phyloP scores from a whole-genome alignment of 2,888 invertebrate species.

The Chaetogeoica ovagalla region DNA sequence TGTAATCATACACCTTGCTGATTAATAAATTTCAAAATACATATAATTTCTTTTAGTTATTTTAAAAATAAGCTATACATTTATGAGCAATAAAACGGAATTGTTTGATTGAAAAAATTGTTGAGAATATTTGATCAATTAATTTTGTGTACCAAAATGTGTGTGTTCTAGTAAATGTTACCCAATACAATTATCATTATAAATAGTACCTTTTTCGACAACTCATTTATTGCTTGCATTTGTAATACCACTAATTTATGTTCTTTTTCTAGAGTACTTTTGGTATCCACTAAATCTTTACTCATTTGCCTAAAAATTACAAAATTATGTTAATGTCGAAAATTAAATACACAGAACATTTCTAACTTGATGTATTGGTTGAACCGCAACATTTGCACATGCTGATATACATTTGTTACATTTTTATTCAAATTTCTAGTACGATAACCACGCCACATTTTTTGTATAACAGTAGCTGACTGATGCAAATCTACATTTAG shows the following conservation, averaged over 20 bases:
- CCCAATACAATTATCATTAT: no score
- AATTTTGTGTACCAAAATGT: no score
- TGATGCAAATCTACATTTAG: constrained; percentile 55
- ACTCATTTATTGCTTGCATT: constrained; percentile 86
- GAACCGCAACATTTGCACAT: constrained; percentile 75
- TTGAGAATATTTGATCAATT: no score
- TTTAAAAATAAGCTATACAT: no score
- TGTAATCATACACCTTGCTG: constrained; percentile 2
- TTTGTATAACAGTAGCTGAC: constrained; percentile 80
- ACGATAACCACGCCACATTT: constrained; percentile 82
- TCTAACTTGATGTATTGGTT: constrained; percentile 81
- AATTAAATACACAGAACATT: constrained; percentile 9
- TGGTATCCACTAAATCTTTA: constrained; percentile 82
- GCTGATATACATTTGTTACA: constrained; percentile 67
- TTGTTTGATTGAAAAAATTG: no score
- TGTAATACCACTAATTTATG: constrained; percentile 82
- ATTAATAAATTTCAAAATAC: constrained; percentile 8
- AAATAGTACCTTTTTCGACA: constrained; percentile 81
- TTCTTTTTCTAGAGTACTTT: constrained; percentile 81
- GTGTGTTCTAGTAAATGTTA: no score
- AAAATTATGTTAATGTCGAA: not conserved
- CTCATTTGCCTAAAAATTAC: constrained; percentile 69
- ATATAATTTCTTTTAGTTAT: not conserved
- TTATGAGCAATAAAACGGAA: no score
- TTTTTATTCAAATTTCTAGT: constrained; percentile 74